phyloP scores from a whole-genome alignment of 2,888 invertebrate species.

The Drosophila vallismaia region DNA sequence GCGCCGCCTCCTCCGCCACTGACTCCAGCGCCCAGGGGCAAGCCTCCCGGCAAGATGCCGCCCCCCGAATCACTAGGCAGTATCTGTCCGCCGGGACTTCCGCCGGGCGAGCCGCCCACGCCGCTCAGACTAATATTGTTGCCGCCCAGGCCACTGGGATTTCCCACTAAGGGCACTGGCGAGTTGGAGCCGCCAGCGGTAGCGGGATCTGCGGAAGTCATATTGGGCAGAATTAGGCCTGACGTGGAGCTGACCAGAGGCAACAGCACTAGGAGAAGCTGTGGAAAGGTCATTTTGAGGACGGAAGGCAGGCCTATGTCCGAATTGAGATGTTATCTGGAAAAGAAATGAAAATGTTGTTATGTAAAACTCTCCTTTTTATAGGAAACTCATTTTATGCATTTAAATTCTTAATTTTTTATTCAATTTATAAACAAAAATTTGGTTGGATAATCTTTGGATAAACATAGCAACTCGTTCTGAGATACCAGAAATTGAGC shows the following conservation, averaged over 20 bases:
- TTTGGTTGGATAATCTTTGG: background rate
- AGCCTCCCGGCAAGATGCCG: conserved; percentile 37
- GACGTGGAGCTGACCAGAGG: conserved; percentile 5
- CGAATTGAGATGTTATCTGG: conserved; percentile 20
- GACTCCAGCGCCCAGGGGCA: conserved; percentile 11
- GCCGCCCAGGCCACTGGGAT: conserved; percentile 32
- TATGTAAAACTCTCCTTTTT: too few species aligned
- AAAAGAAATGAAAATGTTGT: background rate
- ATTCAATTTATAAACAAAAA: background rate
- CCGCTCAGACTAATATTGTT: conserved; percentile 48
- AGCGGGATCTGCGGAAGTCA: conserved; percentile 53
- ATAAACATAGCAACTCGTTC: background rate
- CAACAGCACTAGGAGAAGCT: conserved; percentile 17
- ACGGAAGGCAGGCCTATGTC: conserved; percentile 12
- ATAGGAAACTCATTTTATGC: background rate
- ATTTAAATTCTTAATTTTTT: background rate
- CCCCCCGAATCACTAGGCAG: conserved; percentile 43
- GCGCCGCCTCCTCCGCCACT: conserved; percentile 13
- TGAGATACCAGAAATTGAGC: too few species aligned
- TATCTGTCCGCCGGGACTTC: conserved; percentile 29
- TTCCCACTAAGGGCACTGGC: conserved; percentile 40
- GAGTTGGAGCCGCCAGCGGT: conserved; percentile 49
- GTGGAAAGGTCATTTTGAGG: conserved; percentile 25
- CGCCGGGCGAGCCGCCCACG: conserved; percentile 40
- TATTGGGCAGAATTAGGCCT: conserved; percentile 47